These are phyloP conservation scores for Seira sanloemensis DNA, from an alignment of 2,888 invertebrate genomes.

Conservation along the genomic window DNA sequence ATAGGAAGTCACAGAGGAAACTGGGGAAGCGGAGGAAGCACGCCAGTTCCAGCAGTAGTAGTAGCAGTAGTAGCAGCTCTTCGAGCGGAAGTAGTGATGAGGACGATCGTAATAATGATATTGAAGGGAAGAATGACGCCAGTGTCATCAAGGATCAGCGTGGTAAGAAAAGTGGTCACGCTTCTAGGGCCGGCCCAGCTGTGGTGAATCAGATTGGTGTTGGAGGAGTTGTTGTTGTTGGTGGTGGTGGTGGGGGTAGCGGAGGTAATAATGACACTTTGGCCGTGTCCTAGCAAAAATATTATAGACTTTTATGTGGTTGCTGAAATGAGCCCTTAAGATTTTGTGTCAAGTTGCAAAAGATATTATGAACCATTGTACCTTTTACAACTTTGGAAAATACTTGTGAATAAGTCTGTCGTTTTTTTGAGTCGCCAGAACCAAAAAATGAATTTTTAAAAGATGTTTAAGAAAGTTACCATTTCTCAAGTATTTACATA, in stretches of 20 bases:
- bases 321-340: not conserved
- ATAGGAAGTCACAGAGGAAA: constrained; percentile 17
- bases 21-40: not conserved
- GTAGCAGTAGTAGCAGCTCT: not conserved
- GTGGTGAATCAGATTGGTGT: too few species aligned
- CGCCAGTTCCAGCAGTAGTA: constrained; percentile 17
- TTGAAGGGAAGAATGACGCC: constrained; percentile 22
- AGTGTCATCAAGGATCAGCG: not conserved
- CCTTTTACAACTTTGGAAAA: not conserved
- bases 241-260: not conserved
- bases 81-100: constrained; percentile 37
- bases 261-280: not conserved
- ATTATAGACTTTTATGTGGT: not conserved
- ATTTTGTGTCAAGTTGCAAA: not conserved
- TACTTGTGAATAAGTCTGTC: not conserved
- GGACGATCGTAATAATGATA: not conserved
- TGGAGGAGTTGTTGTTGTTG: not conserved
- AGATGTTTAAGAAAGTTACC: not conserved
- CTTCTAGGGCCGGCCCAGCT: too few species aligned
- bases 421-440: too few species aligned
- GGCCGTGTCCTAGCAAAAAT: not conserved
- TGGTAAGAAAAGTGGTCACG: not conserved
- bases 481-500: not conserved
- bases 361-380: not conserved
- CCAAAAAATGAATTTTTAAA: too few species aligned